Base-by-base conservation (phyloP, 2,888 invertebrate species). In the Napeogenes inachia region DNA sequence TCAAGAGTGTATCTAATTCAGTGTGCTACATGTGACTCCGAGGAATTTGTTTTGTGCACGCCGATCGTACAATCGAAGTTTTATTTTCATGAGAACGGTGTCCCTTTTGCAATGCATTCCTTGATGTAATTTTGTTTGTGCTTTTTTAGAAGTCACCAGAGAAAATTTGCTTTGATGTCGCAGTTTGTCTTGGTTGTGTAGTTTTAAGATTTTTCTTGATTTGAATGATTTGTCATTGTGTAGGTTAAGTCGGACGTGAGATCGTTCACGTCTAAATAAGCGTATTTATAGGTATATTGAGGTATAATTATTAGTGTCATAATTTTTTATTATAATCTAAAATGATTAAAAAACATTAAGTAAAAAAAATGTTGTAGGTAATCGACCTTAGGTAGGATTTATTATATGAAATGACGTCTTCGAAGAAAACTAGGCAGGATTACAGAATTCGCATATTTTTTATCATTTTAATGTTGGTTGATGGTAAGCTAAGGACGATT, bases 41-140 rank as follows among this genome's bases (percentile, higher is more conserved):
- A 87, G 87, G 89, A 88, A 89, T 89, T 87, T 82, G 84, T 85
- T 84, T 84, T 82, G 83, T 84, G 84, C 83, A 82, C 83, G 81
- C 77, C 80, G 81, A 78, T 79, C 75, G 71, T 78, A 81, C 79
- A 79, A 83, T 82, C 80, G 80, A 77, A 75, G 82, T 85, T 87
- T 88, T 88, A 88, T 89, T 89, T 88, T 83, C 72, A 80, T 77
- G 75, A 81, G 81, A 82, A 80, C 80, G 73, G 77, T 81, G 80
- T 84, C 82, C 80, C 78, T 80, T 74, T 73, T 78, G 77, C 77
- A 75, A 76, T 75, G 77, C 80, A 86, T 84, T 83, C 84, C 80
- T 70, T 72, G 68, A 71, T 73, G 75, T 79, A 75, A 79, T 81
- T 84, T 81, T 77, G 76, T 84, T 81, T 79, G 74, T 76, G 74